These are phyloP conservation scores for Siphamia tubifer DNA, from an alignment of 2,113 vertebrate genomes.

Conservation along the genomic window DNA sequence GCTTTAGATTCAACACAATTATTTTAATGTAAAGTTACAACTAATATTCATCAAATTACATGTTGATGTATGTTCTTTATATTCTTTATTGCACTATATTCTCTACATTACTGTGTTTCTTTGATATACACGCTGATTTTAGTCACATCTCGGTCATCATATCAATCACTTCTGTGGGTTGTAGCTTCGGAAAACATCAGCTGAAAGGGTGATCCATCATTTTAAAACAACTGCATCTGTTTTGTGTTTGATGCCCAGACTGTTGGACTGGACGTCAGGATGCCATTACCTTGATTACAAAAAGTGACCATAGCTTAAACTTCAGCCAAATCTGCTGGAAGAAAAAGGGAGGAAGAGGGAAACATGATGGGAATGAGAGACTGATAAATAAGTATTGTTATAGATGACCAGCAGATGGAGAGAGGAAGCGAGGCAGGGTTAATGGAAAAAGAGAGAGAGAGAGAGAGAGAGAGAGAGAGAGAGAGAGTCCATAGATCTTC, in stretches of 20 bases:
- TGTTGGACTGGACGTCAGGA: background rate
- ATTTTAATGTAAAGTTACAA: too few relatives aligned
- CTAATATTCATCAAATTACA: too few relatives aligned
- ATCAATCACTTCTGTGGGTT: background rate
- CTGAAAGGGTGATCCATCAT: slow-evolving; percentile 19
- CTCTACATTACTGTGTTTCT: background rate
- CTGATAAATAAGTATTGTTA: slow-evolving; percentile 15
- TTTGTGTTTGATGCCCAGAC: slow-evolving; percentile 2
- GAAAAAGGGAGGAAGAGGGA: background rate
- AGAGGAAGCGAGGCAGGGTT: background rate
- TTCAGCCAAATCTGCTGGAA: background rate
- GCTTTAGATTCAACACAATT: too few relatives aligned
- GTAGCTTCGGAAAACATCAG: slow-evolving; percentile 6
- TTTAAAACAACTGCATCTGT: slow-evolving; percentile 3
- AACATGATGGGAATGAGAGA: background rate
- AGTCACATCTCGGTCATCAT: background rate
- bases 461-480: too few relatives aligned
- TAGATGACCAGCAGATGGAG: slow-evolving; percentile 12
- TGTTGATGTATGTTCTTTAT: too few relatives aligned
- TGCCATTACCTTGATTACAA: slow-evolving; percentile 43
- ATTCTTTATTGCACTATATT: too few relatives aligned
- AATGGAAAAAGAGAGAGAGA: slow-evolving; percentile 17
- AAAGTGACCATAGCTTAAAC: slow-evolving; percentile 8
- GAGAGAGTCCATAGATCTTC: slow-evolving; percentile 33
- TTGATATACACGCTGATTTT: background rate